Evolutionary conservation across 2,797 vertebrate species (phyloP).

Genomic region (Onychomys leucogaster): DNA sequence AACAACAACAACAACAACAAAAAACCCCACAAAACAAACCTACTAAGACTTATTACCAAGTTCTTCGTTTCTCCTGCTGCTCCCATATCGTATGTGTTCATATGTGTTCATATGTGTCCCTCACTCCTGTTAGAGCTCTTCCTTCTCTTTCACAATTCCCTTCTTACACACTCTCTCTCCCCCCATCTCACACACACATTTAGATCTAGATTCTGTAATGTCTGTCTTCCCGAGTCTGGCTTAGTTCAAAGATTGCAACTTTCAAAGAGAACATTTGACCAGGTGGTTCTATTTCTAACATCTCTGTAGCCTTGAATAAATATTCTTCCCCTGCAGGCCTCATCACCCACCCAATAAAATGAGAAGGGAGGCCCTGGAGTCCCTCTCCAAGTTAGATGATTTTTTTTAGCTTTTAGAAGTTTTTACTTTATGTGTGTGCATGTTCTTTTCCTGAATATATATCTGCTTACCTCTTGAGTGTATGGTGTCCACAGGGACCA

Average conservation of each 20-base stretch:
- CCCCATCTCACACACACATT: neutral
- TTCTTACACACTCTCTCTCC: neutral
- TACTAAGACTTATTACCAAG: neutral
- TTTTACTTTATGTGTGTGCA: neutral
- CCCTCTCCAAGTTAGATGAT: neutral
- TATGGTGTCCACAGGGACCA: neutral
- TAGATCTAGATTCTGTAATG: neutral
- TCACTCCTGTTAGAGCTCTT: neutral
- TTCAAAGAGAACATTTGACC: neutral
- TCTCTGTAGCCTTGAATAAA: neutral
- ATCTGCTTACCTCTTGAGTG: neutral
- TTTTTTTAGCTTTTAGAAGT: neutral
- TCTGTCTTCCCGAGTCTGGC: neutral
- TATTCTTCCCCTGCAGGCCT: neutral
- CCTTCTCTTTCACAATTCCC: neutral
- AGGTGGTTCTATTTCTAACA: neutral
- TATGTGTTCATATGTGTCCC: neutral
- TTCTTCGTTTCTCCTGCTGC: neutral
- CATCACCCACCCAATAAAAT: neutral
- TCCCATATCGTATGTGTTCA: neutral
- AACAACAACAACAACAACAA: too few species aligned
- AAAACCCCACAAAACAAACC: neutral
- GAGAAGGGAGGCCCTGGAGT: neutral
- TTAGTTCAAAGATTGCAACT: neutral
- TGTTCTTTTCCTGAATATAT: neutral